Conservation (phyloP, 2,888 invertebrate species). For the Corbicula japonica region DNA sequence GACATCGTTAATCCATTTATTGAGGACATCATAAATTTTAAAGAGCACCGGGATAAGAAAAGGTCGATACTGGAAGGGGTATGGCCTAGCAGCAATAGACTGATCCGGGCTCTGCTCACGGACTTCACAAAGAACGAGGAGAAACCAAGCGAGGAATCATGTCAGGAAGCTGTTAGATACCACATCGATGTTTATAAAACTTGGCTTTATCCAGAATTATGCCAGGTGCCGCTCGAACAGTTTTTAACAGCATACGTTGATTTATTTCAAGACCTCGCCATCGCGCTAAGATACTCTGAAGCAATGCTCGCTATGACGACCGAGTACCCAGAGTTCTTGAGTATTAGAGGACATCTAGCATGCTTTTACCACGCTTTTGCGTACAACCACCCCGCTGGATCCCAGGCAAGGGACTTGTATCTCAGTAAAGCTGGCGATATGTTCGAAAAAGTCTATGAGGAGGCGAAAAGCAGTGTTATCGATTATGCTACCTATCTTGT, state of each 20-base stretch:
- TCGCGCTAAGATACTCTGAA: constrained; percentile 20
- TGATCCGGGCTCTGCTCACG: constrained; percentile 38
- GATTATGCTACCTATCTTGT: constrained; percentile 36
- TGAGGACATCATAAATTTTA: constrained; percentile 39
- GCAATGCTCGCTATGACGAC: constrained; percentile 25
- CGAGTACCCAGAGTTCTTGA: constrained; percentile 26
- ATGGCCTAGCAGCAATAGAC: constrained; percentile 28
- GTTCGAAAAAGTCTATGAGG: constrained; percentile 26
- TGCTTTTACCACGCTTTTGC: constrained; percentile 31
- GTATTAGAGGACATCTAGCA: constrained; percentile 22
- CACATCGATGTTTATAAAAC: constrained; percentile 28
- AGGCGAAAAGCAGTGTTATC: constrained; percentile 17
- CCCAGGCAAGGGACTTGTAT: not conserved
- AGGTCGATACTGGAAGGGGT: constrained; percentile 28
- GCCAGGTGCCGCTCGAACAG: constrained; percentile 30
- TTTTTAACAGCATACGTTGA: constrained; percentile 33
- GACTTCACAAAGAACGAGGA: constrained; percentile 14
- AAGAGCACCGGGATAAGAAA: constrained; percentile 32
- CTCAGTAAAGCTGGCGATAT: constrained; percentile 17
- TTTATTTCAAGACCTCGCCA: constrained; percentile 14
- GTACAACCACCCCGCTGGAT: not conserved
- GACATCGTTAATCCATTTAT: constrained; percentile 48
- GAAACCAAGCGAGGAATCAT: constrained; percentile 7
- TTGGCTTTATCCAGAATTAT: constrained; percentile 32
- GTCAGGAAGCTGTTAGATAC: constrained; percentile 33